Conservation (phyloP, 2,797 vertebrate species). For the Poecile montanus region DNA sequence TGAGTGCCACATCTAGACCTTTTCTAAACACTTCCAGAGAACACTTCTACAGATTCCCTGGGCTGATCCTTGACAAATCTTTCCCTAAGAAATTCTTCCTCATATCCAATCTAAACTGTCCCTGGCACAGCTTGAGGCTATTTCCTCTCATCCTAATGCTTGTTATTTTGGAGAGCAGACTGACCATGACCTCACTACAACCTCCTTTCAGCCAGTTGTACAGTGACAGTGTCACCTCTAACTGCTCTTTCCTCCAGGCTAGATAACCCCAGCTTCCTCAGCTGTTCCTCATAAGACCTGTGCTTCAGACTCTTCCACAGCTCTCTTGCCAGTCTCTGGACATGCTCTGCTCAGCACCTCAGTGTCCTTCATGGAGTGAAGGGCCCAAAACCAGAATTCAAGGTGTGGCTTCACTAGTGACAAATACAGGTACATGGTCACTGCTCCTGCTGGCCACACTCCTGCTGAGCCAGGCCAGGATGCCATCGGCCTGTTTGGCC, state of each 20-base stretch:
- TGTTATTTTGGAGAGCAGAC: not conserved
- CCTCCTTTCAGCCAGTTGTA: not conserved
- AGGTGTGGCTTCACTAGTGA: not conserved
- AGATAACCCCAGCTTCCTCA: not conserved
- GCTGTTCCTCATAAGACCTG: accelerated
- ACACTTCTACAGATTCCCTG: not conserved
- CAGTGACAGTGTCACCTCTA: accelerated
- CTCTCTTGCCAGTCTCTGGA: not conserved
- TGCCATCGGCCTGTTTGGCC: not conserved
- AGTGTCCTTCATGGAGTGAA: not conserved
- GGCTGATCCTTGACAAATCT: not conserved
- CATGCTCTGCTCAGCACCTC: not conserved
- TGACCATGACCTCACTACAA: not conserved
- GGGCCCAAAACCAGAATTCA: not conserved
- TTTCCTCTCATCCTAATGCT: not conserved
- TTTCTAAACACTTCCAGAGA: not conserved
- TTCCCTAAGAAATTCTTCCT: not conserved
- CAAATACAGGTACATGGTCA: not conserved
- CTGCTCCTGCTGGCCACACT: not conserved
- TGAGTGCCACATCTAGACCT: not conserved
- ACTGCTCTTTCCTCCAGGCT: not conserved
- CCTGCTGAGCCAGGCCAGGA: not conserved
- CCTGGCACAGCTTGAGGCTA: not conserved
- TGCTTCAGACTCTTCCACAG: not conserved
- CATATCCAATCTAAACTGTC: not conserved